Evolutionary conservation across 2,888 invertebrate species (phyloP), one percentile per base, ranked within the genome.

Genomic region (Dioctria linearis): DNA sequence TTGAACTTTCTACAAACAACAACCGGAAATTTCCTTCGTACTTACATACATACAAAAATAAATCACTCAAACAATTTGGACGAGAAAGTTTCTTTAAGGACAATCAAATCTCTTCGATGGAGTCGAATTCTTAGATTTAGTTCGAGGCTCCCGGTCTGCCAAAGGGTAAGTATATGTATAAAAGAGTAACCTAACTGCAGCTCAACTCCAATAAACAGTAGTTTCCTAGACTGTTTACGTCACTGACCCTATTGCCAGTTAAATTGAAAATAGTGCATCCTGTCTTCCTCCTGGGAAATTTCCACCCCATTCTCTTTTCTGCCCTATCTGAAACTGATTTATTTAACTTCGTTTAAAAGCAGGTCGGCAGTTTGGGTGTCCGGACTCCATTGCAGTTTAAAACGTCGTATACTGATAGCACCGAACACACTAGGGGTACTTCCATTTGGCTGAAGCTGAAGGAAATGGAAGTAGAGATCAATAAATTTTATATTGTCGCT

Each of bases 221-320:
- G 59, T 57, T 59, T 37, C 42, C 40, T 13, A 73, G 59, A 57
- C 42, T 40, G 73, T 42, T 42, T 73, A 37, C 73, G 59, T 73
- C 73, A 42, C 57, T 73, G 73, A 57, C 73, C 73, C 73, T 25
- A 54, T 42, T 59, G 13, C 51, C 39, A 39, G 51, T 39, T 42
- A 73, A 59, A 54, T 73, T 57, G 73, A 73, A 73, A 73, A 73
- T 73, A 59, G 73, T 73, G 54, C 73, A 73, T 73, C 43, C 73
- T 73, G 73, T 57, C 57, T 73, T 73, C 59, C 42, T n/a, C 6
- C 6, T 6, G 4, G 73, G 57, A 59, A 42, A 73, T 40, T 42
- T 73, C 57, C 51, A 25, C 25, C 25, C 25, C 25, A 25, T 25
- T 25, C 25, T 25, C 25, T 25, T 25, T 25, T 25, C 25, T 25